A percentile compares a stretch with the other conserved stretches of the same genome.
Conservation (phyloP, 2,797 vertebrate genomes). For the Scolopax rusticola region DNA sequence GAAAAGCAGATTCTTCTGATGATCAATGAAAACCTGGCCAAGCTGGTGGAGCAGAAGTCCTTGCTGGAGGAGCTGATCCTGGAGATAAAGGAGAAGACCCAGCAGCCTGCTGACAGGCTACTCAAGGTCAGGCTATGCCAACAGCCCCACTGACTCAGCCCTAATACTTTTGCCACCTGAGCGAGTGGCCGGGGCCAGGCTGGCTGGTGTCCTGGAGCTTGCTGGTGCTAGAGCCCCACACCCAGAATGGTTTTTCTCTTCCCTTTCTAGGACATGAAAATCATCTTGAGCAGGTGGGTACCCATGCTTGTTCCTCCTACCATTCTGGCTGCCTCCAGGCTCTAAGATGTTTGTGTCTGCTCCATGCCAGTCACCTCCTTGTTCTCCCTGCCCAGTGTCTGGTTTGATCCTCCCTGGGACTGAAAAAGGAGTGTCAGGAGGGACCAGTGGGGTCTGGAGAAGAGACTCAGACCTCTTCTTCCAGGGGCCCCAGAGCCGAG, state of each 20-base stretch:
- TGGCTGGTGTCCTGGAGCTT: not conserved
- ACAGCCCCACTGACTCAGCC: not conserved
- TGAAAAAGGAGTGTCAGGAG: not conserved
- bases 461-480: not conserved
- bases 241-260: not conserved
- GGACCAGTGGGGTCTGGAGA: not conserved
- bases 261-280: constrained; percentile 54
- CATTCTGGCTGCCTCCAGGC: not conserved
- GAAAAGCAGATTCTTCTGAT: constrained; percentile 64
- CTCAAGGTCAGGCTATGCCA: constrained; percentile 70
- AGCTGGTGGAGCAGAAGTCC: constrained; percentile 46
- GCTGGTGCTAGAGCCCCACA: not conserved
- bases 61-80: constrained; percentile 55
- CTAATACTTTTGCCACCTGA: not conserved
- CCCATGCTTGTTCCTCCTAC: not conserved
- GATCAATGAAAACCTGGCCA: constrained; percentile 56
- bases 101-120: constrained; percentile 16
- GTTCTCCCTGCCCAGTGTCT: not conserved
- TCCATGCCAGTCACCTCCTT: not conserved
- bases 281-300: constrained; percentile 40
- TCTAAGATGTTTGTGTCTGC: not conserved
- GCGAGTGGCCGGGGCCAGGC: not conserved
- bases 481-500: not conserved
- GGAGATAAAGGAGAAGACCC: constrained; percentile 65
- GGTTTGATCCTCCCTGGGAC: not conserved